These are phyloP conservation scores for Gnathonemus longibarbis DNA, from an alignment of 2,113 vertebrate species.

Conservation along the genomic window DNA sequence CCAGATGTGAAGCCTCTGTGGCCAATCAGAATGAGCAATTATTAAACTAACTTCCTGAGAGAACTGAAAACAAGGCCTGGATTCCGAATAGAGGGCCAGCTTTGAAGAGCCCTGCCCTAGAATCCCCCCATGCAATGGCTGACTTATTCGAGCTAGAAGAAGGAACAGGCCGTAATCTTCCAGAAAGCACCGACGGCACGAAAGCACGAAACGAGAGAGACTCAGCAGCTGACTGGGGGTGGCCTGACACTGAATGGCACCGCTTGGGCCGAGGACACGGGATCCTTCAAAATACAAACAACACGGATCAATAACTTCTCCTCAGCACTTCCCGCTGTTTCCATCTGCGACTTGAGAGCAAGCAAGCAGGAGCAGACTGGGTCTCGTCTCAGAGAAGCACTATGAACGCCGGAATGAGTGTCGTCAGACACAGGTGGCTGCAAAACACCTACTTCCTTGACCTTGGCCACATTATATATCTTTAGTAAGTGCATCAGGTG, in stretches of 20 bases:
- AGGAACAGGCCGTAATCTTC: background rate
- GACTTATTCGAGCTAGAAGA: background rate
- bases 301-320: background rate
- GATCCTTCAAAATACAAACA: background rate
- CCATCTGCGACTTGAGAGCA: background rate
- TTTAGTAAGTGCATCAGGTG: constrained; percentile 24
- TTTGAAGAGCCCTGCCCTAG: background rate
- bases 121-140: background rate
- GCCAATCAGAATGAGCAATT: background rate
- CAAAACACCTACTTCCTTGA: constrained; percentile 15
- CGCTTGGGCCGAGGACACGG: background rate
- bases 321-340: background rate
- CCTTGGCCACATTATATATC: constrained; percentile 21
- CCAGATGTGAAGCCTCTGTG: background rate
- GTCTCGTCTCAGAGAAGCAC: background rate
- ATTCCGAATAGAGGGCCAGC: background rate
- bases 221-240: background rate
- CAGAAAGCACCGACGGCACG: background rate
- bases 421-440: constrained; percentile 3
- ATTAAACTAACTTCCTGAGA: background rate
- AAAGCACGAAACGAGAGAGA: background rate
- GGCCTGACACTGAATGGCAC: background rate
- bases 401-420: background rate
- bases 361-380: background rate
- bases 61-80: background rate